phyloP scores from a whole-genome alignment of 2,797 vertebrate genomes.

The Chloroceryle inda region DNA sequence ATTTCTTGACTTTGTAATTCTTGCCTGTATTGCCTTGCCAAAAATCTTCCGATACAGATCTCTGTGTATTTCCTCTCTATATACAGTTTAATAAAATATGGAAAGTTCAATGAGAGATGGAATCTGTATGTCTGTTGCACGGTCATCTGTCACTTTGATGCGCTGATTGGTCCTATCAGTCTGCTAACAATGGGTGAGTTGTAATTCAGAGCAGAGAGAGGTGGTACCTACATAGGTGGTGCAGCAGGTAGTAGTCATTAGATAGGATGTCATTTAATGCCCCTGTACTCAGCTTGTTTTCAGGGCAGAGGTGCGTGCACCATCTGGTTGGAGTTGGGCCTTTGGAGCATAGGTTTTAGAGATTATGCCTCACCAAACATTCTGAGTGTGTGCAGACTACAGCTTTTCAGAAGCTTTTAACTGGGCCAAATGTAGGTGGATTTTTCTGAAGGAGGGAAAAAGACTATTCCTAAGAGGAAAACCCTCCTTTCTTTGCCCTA shows the following conservation, averaged over 20 bases:
- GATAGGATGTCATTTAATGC: background rate
- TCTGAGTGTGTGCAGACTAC: background rate
- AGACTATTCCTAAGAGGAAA: conserved; percentile 30
- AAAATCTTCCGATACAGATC: background rate
- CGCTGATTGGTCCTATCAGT: background rate
- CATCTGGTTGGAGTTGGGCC: background rate
- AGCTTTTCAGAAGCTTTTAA: conserved; percentile 43
- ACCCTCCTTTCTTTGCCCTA: conserved; percentile 13
- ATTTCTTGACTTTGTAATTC: conserved; percentile 8
- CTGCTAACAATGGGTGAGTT: background rate
- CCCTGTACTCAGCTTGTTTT: background rate
- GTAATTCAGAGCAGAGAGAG: background rate
- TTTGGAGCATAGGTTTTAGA: background rate
- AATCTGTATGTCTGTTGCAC: background rate
- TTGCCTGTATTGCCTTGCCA: background rate
- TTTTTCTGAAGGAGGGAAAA: conserved; percentile 47
- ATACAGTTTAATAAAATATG: background rate
- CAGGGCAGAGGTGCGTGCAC: background rate
- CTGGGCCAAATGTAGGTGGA: conserved; percentile 60
- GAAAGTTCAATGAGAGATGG: background rate
- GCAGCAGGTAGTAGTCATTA: background rate
- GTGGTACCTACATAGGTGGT: background rate
- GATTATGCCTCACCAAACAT: background rate
- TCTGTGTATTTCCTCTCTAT: background rate
- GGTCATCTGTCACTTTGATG: background rate